Evolutionary conservation across 2,888 invertebrate genomes (phyloP), one percentile per base, ranked within the genome.

Genomic region (Atrina japonica): DNA sequence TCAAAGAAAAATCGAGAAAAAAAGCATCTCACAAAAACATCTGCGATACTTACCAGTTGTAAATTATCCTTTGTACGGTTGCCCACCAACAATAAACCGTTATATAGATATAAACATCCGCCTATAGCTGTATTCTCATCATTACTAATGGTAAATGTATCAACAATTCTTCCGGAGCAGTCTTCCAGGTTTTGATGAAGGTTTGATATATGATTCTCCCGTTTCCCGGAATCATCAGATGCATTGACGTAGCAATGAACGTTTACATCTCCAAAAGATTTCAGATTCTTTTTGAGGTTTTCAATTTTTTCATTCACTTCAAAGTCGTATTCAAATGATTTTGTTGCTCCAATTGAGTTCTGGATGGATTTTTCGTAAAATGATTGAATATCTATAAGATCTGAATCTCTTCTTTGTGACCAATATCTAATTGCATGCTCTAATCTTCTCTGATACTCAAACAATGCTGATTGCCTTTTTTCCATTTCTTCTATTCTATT

Each of bases 281-380:
- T 41, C 9, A 61, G 16, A 0, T 30, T 16, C 7, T 47, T 23
- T 49, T 61, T 47, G 11, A 61, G 30, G 21, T 41, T 61, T 27
- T 61, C 61, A n/a, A 61, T 49, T 27, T 61, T 61, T 11, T 61
- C 61, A n/a, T 61, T 61, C 9, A 61, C 47, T 29, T 43, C 23
- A 23, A 61, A 61, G 18, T 61, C 61, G 16, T 61, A 61, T 35
- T 61, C 61, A 16, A 47, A 61, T 29, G 47, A 27, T 30, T 43
- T 61, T 21, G 21, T 49, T 6, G 47, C 21, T 7, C 18, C 49
- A 16, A 47, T 47, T 21, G 18, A 27, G 30, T 49, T 47, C 16
- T 49, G 61, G 21, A 61, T 30, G 23, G 47, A 29, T 18, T 49
- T 49, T 30, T 41, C 30, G 21, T 61, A 61, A 23, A 49, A 61